phyloP scores from a whole-genome alignment of 2,888 invertebrate species.

The Carterocephalus palaemon region DNA sequence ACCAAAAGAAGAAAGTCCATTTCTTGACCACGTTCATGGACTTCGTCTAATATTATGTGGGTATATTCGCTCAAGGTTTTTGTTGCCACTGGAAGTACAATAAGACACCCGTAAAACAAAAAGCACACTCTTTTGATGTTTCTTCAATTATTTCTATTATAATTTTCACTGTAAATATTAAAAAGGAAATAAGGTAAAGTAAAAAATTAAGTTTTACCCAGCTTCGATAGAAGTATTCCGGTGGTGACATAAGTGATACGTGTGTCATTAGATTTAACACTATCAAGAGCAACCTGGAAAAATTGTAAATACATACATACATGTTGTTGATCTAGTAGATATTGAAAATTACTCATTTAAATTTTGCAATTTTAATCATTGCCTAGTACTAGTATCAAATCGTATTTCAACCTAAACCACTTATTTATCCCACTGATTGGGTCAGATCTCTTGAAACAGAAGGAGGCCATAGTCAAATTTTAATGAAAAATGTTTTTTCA shows the following conservation, averaged over 20 bases:
- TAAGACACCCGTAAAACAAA: constrained; percentile 5
- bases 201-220: no score
- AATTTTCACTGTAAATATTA: constrained; percentile 3
- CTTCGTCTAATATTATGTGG: constrained; percentile 95
- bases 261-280: constrained; percentile 81
- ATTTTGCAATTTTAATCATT: no score
- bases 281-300: constrained; percentile 84
- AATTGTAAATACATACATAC: constrained; percentile 10
- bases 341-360: no score
- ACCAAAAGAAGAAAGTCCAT: constrained; percentile 94
- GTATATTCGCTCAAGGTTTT: constrained; percentile 89
- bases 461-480: no score
- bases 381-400: no score
- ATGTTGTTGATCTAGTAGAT: constrained; percentile 5
- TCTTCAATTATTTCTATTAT: no score
- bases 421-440: no score
- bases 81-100: constrained; percentile 64
- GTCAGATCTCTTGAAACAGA: no score
- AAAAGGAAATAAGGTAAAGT: no score
- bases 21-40: constrained; percentile 94
- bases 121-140: no score
- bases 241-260: constrained; percentile 92
- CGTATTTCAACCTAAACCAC: no score
- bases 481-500: no score
- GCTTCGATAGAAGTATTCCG: constrained; percentile 89